Percentiles rank a stretch among this genome's conserved stretches.
These are phyloP conservation scores for Lycia hirtaria DNA, from an alignment of 2,888 invertebrate species.

Conservation along the genomic window DNA sequence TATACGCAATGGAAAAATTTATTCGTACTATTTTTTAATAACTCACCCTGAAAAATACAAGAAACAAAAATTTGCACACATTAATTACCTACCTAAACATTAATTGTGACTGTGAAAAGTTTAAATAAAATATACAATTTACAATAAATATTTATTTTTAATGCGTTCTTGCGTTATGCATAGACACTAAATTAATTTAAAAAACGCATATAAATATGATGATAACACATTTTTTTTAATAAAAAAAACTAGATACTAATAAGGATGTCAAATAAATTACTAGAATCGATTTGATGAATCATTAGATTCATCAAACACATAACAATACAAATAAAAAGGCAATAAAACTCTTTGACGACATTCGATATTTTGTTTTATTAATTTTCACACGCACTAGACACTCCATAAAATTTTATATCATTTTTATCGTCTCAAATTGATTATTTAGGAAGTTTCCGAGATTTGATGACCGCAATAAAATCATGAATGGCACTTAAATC, in stretches of 20 bases:
- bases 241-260: constrained; percentile 7
- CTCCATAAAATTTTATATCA: constrained; percentile 48
- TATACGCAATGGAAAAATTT: too few relatives aligned
- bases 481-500: constrained; percentile 73
- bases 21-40: too few relatives aligned
- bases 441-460: constrained; percentile 58
- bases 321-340: constrained; percentile 20
- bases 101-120: too few relatives aligned
- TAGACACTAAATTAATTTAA: too few relatives aligned
- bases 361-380: constrained; percentile 30
- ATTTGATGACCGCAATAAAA: constrained; percentile 69
- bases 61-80: too few relatives aligned
- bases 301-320: constrained; percentile 12
- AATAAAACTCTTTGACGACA: constrained; percentile 26
- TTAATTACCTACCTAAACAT: too few relatives aligned
- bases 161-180: too few relatives aligned
- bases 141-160: too few relatives aligned
- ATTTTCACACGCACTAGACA: constrained; percentile 35
- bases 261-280: constrained; percentile 20
- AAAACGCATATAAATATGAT: too few relatives aligned
- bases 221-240: too few relatives aligned
- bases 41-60: too few relatives aligned
- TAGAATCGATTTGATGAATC: constrained; percentile 2
- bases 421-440: constrained; percentile 58
- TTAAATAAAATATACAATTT: too few relatives aligned